Conservation (phyloP, 1,140 invertebrate genomes). For the Lepidurus arcticus region DNA sequence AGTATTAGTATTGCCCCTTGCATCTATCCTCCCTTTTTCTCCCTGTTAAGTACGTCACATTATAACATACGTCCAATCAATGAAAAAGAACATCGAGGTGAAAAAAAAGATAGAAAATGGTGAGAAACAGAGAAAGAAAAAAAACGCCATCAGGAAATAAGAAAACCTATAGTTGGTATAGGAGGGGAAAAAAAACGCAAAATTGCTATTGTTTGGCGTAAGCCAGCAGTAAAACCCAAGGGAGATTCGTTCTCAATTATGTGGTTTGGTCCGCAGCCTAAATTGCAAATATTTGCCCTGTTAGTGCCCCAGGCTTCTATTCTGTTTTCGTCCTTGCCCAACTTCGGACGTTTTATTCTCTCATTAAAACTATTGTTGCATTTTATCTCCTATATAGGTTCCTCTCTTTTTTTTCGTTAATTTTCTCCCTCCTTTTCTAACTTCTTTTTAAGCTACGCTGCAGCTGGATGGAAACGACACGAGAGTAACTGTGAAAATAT, state of each 20-base stretch:
- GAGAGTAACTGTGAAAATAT: too few species aligned
- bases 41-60: neutral
- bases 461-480: too few species aligned
- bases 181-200: neutral
- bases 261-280: neutral
- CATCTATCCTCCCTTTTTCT: neutral
- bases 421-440: too few species aligned
- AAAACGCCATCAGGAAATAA: neutral
- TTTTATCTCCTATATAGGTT: too few species aligned
- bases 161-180: neutral
- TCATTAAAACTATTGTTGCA: too few species aligned
- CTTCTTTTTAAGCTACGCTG: too few species aligned
- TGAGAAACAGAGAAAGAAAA: neutral
- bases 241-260: neutral
- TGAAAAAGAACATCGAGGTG: neutral
- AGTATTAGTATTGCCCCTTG: neutral
- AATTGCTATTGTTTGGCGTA: neutral
- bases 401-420: too few species aligned
- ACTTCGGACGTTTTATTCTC: too few species aligned
- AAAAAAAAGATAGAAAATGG: neutral
- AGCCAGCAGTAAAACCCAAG: neutral
- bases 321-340: neutral
- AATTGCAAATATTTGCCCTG: conserved; percentile 4
- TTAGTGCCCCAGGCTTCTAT: neutral
- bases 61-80: conserved; percentile 15